Evolutionary conservation across 2,797 vertebrate species (phyloP).

Genomic region (Thaleichthys pacificus): DNA sequence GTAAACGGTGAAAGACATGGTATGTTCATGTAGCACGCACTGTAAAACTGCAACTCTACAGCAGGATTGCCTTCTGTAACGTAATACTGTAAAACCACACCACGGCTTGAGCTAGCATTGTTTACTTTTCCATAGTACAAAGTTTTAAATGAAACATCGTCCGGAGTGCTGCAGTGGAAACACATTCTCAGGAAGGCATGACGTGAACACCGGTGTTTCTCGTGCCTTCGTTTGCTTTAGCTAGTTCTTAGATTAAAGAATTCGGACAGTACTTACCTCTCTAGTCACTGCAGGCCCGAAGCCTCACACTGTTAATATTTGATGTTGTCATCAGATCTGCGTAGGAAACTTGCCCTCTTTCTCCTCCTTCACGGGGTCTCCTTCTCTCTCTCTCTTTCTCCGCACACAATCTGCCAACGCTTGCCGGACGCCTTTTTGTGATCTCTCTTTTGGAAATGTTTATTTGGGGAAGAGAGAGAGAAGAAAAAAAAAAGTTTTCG

Average conservation of each 20-base stretch:
- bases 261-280: constrained; percentile 57
- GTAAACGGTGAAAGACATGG: background rate
- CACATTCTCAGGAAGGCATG: background rate
- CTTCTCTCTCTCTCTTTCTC: constrained; percentile 35
- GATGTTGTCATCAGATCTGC: constrained; percentile 72
- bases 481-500: constrained; percentile 58
- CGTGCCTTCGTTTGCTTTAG: background rate
- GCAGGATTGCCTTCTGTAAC: constrained; percentile 31
- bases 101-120: constrained; percentile 41
- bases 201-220: background rate
- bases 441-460: constrained; percentile 45
- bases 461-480: constrained; percentile 43
- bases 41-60: background rate
- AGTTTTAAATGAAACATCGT: constrained; percentile 37
- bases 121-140: constrained; percentile 7
- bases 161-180: constrained; percentile 28
- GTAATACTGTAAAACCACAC: constrained; percentile 32
- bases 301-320: constrained; percentile 70
- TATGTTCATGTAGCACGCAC: no score
- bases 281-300: constrained; percentile 67
- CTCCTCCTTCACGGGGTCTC: constrained; percentile 24
- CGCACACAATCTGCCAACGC: constrained; percentile 22
- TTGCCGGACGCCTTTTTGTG: constrained; percentile 23
- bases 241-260: constrained; percentile 21
- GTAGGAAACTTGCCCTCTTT: constrained; percentile 28